Percentiles rank a stretch among this genome's conserved stretches.
Conservation (phyloP, 53 echinoderm and acorn worm genomes). For the Temnopleurus reevesii region DNA sequence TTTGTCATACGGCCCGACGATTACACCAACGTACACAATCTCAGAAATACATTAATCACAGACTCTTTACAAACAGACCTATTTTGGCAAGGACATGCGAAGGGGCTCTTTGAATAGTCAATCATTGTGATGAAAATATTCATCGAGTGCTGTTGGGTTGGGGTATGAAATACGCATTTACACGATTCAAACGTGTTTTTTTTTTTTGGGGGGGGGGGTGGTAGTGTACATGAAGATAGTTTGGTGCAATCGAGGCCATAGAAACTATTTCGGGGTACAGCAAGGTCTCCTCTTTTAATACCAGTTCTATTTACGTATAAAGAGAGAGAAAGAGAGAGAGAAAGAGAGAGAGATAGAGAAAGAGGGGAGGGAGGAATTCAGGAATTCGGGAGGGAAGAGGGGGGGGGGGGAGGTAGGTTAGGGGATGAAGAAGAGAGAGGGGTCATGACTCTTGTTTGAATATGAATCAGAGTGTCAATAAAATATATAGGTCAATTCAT, state of each 20-base stretch:
- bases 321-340: not conserved
- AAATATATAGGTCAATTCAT: too few relatives aligned
- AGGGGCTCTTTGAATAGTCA: not conserved
- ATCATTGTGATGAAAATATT: not conserved
- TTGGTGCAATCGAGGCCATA: too few relatives aligned
- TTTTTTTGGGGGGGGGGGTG: not conserved
- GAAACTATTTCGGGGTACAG: too few relatives aligned
- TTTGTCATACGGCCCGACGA: not conserved
- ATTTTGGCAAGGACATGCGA: slow-evolving; percentile 30
- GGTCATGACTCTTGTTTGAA: too few relatives aligned
- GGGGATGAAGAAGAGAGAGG: not conserved
- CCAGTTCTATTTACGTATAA: too few relatives aligned
- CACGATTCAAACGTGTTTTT: too few relatives aligned
- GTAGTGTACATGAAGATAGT: too few relatives aligned
- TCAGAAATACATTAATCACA: not conserved
- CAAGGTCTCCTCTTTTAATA: too few relatives aligned
- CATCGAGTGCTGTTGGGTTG: too few relatives aligned
- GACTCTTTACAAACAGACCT: not conserved
- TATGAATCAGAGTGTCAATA: too few relatives aligned
- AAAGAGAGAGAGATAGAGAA: not conserved
- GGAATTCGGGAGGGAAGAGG: too few relatives aligned
- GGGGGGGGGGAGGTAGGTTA: not conserved
- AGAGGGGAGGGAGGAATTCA: not conserved
- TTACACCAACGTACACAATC: not conserved
- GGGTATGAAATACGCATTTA: too few relatives aligned